Evolutionary conservation across 2,113 vertebrate genomes (phyloP).

Genomic region (Sula dactylatra): DNA sequence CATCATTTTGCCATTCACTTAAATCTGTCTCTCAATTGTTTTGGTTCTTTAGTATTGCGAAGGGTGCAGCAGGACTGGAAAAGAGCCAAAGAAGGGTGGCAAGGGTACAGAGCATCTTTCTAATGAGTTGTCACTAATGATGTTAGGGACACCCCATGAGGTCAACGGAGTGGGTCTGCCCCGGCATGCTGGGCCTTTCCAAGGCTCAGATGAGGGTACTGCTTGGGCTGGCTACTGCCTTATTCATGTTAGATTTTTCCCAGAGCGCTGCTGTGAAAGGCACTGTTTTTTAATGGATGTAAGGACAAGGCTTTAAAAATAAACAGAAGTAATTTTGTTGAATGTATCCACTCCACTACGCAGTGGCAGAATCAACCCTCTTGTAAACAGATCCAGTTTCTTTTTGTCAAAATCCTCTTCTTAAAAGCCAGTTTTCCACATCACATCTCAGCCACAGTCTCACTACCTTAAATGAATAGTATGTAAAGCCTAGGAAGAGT

Average conservation of each 20-base stretch:
- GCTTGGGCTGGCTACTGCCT: not conserved
- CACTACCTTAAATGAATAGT: not conserved
- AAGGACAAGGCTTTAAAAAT: slow-evolving; percentile 14
- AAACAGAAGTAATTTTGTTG: slow-evolving; percentile 22
- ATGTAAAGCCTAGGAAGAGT: not conserved
- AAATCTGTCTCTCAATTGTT: not conserved
- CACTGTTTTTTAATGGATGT: not conserved
- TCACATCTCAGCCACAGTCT: not conserved
- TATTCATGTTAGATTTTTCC: not conserved
- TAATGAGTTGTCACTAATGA: not conserved
- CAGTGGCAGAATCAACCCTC: not conserved
- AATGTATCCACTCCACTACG: not conserved
- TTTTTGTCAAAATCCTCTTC: not conserved
- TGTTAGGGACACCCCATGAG: not conserved
- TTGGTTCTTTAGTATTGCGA: not conserved
- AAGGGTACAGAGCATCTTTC: not conserved
- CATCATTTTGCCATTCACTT: not conserved
- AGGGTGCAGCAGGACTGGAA: not conserved
- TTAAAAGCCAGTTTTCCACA: not conserved
- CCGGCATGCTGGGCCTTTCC: not conserved
- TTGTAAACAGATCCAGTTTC: slow-evolving; percentile 1
- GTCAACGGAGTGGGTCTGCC: not conserved
- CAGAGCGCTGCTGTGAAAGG: not conserved
- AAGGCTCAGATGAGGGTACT: not conserved
- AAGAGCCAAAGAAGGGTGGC: not conserved